phyloP scores from a whole-genome alignment of 2,888 invertebrate genomes.

The Erebia ligea region DNA sequence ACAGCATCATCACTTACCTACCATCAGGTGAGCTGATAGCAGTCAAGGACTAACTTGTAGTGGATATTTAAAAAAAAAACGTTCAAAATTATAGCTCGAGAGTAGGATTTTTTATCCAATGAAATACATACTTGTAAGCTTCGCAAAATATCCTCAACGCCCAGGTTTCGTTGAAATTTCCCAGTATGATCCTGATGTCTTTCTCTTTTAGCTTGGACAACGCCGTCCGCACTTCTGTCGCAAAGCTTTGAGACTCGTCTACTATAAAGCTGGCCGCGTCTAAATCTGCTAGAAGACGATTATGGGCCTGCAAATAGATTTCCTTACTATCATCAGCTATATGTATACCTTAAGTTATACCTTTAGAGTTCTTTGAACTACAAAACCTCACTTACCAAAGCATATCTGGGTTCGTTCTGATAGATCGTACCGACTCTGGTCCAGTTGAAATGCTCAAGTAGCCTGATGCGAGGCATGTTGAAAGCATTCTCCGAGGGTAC shows the following conservation, averaged over 20 bases:
- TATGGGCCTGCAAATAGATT: constrained; percentile 87
- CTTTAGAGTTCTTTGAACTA: neutral
- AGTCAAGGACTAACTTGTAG: no score
- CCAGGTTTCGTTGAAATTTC: constrained; percentile 98
- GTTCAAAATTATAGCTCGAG: no score
- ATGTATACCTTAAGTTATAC: no score
- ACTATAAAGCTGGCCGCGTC: constrained; percentile 92
- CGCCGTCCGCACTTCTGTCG: constrained; percentile 92
- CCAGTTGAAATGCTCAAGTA: constrained; percentile 98
- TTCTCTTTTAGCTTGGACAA: constrained; percentile 92
- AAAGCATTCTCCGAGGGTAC: constrained; percentile 98
- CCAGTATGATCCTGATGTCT: constrained; percentile 96
- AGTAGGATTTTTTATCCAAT: no score
- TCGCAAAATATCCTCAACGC: constrained; percentile 95
- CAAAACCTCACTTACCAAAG: constrained; percentile 85
- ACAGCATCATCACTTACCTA: no score
- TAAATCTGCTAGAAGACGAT: constrained; percentile 93
- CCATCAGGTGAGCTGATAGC: no score
- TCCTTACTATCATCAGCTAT: neutral
- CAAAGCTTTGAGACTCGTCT: constrained; percentile 95
- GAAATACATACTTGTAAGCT: constrained; percentile 86
- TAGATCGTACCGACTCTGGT: constrained; percentile 98
- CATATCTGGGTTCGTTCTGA: constrained; percentile 97
- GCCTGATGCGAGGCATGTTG: constrained; percentile 94
- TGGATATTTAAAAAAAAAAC: no score